A percentile compares a stretch with the other conserved stretches of the same genome.
These are phyloP conservation scores for Prinia subflava DNA, from an alignment of 2,113 vertebrate genomes.

Conservation along the genomic window DNA sequence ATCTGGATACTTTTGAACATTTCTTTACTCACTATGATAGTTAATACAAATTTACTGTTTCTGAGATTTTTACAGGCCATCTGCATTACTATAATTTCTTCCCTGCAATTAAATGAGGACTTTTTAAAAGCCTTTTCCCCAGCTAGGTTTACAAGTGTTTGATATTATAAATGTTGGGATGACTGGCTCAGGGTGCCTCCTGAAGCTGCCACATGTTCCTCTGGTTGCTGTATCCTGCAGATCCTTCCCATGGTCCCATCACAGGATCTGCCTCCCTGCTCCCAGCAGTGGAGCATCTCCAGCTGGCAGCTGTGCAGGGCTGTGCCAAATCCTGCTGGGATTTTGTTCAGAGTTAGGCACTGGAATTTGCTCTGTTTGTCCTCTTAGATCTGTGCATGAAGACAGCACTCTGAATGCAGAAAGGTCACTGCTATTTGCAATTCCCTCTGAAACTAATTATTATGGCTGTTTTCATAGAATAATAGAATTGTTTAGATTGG, in stretches of 20 bases:
- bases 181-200: neutral
- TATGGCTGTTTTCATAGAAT: neutral
- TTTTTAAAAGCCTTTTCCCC: neutral
- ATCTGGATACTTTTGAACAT: slow-evolving; percentile 16
- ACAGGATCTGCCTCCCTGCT: neutral
- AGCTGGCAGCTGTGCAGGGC: neutral
- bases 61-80: neutral
- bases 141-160: neutral
- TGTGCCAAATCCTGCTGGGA: neutral
- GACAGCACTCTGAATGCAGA: neutral
- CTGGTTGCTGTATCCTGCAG: neutral
- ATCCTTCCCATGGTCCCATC: neutral
- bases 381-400: neutral
- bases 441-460: slow-evolving; percentile 30
- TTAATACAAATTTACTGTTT: neutral
- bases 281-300: neutral
- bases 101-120: neutral
- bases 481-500: neutral
- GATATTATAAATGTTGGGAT: neutral
- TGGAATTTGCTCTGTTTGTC: neutral
- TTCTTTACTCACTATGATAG: neutral
- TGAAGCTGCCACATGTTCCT: neutral
- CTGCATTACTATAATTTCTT: neutral
- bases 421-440: neutral
- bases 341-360: neutral